Evolutionary conservation across 1,140 invertebrate species (phyloP), one percentile per base, ranked within the genome.

Genomic region (Venustaconcha ellipsiformis): DNA sequence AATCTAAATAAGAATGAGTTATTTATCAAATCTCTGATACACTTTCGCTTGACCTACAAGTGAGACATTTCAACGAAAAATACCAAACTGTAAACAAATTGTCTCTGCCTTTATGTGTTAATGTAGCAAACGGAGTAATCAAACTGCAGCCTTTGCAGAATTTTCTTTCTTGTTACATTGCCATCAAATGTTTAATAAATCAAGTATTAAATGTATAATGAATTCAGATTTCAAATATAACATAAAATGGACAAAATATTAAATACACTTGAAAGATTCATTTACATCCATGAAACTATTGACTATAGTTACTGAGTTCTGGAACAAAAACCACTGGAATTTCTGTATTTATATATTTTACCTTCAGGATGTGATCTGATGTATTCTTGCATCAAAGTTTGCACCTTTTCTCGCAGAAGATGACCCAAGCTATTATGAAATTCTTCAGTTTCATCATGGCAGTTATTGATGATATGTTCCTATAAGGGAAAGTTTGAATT

Each of bases 391-490:
- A 89, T 87, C 18, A 87, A 79, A 11, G 14, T 63, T 70, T 88
- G 86, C 12, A 89, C 84, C 67, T 83, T 83, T 30, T 87, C 85
- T 67, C 88, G 82, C 68, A 91, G 88, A 37, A 88, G 78, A 67
- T 88, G 84, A 5, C 97, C 93, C 20, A 99, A 90, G 17, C 95
- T 94, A 88, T 99, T 97, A 86, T 99, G 98, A 81, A 98, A 96
- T 18, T 95, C 86, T 0, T 95, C 91, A 87, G 94, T 96, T 2
- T 92, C 93, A 80, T 99, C 98, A 71, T 94, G 92, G 96, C 97
- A 99, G 14, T 93, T 92, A 78, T 94, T 92, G 30, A 99, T 96
- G 0, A 99, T 93, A 88, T 99, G 96, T 88, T 99, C 97, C 90
- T 93, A 80, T 63, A 59, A 76, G 66, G 72, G 66, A 48, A 2